Conservation (phyloP, 2,888 invertebrate species). For the Coenonympha glycerion region DNA sequence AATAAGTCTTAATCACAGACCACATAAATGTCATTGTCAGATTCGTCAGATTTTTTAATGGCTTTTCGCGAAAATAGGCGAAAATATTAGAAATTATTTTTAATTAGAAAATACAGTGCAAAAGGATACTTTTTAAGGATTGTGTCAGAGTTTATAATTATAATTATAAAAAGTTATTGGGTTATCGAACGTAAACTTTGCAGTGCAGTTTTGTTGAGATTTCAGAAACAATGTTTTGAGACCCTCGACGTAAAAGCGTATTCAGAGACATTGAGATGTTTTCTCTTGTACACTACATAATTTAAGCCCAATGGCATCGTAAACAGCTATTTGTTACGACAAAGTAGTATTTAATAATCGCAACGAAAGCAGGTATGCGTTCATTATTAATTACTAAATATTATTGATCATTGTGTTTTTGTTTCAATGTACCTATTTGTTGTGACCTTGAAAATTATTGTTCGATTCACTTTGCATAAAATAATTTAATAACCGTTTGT, state of each 20-base stretch:
- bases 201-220: background rate
- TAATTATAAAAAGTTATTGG: too few species aligned
- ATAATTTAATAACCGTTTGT: background rate
- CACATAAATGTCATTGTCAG: too few species aligned
- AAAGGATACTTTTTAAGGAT: too few species aligned
- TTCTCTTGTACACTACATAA: slow-evolving; percentile 27
- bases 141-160: too few species aligned
- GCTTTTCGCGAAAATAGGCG: too few species aligned
- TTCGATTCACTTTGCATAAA: background rate
- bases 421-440: slow-evolving; percentile 13
- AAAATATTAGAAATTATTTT: too few species aligned
- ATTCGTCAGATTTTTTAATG: too few species aligned
- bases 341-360: background rate
- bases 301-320: slow-evolving; percentile 24
- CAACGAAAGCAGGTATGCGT: slow-evolving; percentile 17
- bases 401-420: slow-evolving; percentile 12
- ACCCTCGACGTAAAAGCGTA: slow-evolving; percentile 8
- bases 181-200: background rate
- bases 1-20: too few species aligned
- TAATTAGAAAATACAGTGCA: too few species aligned
- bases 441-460: slow-evolving; percentile 25
- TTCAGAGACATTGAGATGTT: slow-evolving; percentile 4
- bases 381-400: background rate
- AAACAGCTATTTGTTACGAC: slow-evolving; percentile 6
- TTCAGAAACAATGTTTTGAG: background rate